Evolutionary conservation across 92 coral and sea anemone genomes (phyloP).

Genomic region (Montipora capitata): DNA sequence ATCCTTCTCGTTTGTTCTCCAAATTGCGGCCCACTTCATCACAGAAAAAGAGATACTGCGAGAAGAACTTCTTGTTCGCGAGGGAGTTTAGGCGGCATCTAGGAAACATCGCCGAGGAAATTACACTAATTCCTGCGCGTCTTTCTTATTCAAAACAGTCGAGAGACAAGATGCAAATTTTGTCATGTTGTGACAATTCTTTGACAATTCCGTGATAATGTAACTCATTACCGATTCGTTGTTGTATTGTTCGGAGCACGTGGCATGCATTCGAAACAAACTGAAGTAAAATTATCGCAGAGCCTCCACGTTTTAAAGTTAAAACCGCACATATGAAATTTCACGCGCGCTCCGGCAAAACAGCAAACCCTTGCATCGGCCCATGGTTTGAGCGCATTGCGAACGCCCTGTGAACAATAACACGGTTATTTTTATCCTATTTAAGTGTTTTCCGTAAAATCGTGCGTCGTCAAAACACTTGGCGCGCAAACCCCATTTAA

Average conservation of each 20-base stretch:
- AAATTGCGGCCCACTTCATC: not conserved
- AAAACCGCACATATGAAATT: slow-evolving; percentile 21
- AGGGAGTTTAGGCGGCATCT: not conserved
- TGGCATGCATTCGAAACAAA: slow-evolving; percentile 92
- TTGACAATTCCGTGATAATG: slow-evolving; percentile 84
- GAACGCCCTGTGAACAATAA: slow-evolving; percentile 48
- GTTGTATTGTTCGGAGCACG: slow-evolving; percentile 95
- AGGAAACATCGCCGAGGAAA: slow-evolving; percentile 14
- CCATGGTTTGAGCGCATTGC: slow-evolving; percentile 33
- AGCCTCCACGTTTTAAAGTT: slow-evolving; percentile 35
- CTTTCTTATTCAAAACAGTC: slow-evolving; percentile 74
- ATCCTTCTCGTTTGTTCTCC: slow-evolving; percentile 18
- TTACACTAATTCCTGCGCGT: slow-evolving; percentile 5
- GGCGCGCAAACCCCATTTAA: slow-evolving; percentile 83
- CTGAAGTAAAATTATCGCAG: slow-evolving; percentile 37
- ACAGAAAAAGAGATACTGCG: not conserved
- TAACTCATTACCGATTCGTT: slow-evolving; percentile 89
- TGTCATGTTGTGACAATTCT: slow-evolving; percentile 93
- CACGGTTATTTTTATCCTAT: slow-evolving; percentile 37
- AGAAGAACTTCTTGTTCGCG: not conserved
- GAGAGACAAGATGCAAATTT: slow-evolving; percentile 79
- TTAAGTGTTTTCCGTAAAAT: slow-evolving; percentile 56
- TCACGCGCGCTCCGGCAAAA: not conserved
- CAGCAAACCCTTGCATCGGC: not conserved
- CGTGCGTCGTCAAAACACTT: slow-evolving; percentile 84